Evolutionary conservation across 2,113 vertebrate genomes (phyloP).

Genomic region (Vanacampus margaritifer): DNA sequence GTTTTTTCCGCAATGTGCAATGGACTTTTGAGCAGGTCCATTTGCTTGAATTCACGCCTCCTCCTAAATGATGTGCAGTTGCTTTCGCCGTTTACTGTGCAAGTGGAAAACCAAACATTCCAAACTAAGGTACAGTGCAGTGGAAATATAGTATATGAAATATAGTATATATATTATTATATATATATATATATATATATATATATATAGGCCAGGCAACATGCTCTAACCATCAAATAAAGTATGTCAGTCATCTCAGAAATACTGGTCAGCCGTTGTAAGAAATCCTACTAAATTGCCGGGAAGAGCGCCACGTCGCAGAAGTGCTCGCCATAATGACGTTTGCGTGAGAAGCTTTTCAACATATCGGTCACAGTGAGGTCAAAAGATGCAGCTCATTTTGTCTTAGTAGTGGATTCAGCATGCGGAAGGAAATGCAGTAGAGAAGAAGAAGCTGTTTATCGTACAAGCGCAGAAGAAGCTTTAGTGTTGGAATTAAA

Average conservation of each 20-base stretch:
- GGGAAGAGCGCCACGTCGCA: background rate
- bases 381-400: background rate
- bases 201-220: background rate
- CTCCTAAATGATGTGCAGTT: too few species aligned
- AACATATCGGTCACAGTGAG: slow-evolving; percentile 1
- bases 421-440: background rate
- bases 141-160: background rate
- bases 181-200: background rate
- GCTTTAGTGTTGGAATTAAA: background rate
- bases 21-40: too few species aligned
- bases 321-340: background rate
- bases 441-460: background rate
- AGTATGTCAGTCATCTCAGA: background rate
- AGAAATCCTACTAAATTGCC: background rate
- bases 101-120: background rate
- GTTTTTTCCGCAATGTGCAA: too few species aligned
- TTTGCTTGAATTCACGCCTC: too few species aligned
- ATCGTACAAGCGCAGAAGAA: slow-evolving; percentile 2
- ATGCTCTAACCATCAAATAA: background rate
- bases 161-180: background rate
- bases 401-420: background rate
- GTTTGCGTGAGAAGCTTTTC: background rate
- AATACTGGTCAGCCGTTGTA: background rate
- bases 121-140: background rate
- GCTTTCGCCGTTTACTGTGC: background rate